These are phyloP conservation scores for Vanessa cardui DNA, from an alignment of 2,888 invertebrate species.

Conservation along the genomic window DNA sequence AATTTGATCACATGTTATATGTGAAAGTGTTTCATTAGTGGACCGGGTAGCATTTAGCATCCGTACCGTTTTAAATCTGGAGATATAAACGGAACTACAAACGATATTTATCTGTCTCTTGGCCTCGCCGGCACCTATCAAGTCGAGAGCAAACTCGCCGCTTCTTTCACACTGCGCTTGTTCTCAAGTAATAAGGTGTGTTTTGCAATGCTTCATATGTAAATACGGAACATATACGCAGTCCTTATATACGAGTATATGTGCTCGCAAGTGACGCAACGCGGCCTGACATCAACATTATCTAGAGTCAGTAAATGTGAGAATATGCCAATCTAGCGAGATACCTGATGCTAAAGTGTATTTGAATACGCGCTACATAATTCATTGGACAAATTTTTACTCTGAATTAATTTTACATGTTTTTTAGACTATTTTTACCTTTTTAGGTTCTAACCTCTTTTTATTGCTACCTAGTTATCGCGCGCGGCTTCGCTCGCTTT, in stretches of 20 bases:
- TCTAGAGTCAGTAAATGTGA: slow-evolving; percentile 36
- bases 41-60: not conserved
- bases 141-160: slow-evolving; percentile 45
- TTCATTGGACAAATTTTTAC: not conserved
- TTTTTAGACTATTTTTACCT: not conserved
- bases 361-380: not conserved
- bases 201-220: slow-evolving; percentile 36
- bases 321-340: slow-evolving; percentile 32
- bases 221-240: slow-evolving; percentile 47
- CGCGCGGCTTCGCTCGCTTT: too few relatives aligned
- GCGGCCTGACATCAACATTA: slow-evolving; percentile 37
- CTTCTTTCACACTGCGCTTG: slow-evolving; percentile 21
- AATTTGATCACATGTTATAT: too few relatives aligned
- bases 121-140: slow-evolving; percentile 65
- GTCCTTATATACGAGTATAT: slow-evolving; percentile 43
- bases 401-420: not conserved
- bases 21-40: not conserved
- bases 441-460: too few relatives aligned
- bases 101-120: slow-evolving; percentile 68
- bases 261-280: slow-evolving; percentile 59
- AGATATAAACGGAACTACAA: slow-evolving; percentile 42
- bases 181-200: slow-evolving; percentile 33
- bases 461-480: too few relatives aligned
- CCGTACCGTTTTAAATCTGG: slow-evolving; percentile 33
- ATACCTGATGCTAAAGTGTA: slow-evolving; percentile 13